Evolutionary conservation across 2,113 vertebrate species (phyloP).

Genomic region (Sorex fumeus): DNA sequence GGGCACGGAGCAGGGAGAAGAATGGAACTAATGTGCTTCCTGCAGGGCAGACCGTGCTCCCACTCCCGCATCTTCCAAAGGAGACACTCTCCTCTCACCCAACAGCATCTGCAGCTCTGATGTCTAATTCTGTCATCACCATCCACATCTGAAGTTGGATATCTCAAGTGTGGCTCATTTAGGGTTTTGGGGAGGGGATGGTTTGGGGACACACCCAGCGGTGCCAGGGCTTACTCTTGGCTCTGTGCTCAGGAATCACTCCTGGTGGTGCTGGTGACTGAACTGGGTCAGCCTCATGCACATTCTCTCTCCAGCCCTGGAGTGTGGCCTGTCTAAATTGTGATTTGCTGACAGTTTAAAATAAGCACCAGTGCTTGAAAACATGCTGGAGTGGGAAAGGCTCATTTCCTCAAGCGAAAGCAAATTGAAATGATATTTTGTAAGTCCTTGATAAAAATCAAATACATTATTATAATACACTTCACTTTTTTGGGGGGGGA

Average conservation of each 20-base stretch:
- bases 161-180: neutral
- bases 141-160: neutral
- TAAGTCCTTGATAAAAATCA: neutral
- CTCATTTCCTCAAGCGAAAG: neutral
- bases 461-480: slow-evolving; percentile 3
- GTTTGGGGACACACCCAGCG: too few relatives aligned
- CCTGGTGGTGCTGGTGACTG: too few relatives aligned
- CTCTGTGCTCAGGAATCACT: too few relatives aligned
- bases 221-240: too few relatives aligned
- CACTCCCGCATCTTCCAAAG: neutral
- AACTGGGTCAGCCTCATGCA: too few relatives aligned
- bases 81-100: neutral
- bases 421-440: neutral
- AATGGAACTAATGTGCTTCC: neutral
- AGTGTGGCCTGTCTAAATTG: neutral
- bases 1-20: neutral
- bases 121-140: neutral
- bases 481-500: neutral
- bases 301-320: neutral
- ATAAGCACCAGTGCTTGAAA: neutral
- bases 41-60: neutral
- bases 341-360: neutral
- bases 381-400: too few relatives aligned
- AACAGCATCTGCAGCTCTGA: neutral
- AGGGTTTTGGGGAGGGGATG: too few relatives aligned